Percentiles rank a stretch among this genome's conserved stretches.
Evolutionary conservation across 2,113 vertebrate species (phyloP).

Genomic region (Eubucco bourcierii): DNA sequence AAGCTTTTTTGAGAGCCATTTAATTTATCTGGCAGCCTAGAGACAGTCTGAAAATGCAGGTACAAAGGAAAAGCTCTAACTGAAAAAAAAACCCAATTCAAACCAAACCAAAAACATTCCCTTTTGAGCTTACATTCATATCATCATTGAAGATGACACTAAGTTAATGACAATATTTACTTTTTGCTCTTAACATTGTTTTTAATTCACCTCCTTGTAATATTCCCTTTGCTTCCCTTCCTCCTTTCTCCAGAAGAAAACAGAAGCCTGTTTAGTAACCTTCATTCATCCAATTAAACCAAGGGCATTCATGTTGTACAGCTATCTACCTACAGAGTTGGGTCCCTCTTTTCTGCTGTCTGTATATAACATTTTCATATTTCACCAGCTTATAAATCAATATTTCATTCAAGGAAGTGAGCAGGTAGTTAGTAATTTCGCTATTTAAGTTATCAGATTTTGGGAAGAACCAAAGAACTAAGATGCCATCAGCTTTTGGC

Average conservation of each 20-base stretch:
- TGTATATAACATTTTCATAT: not conserved
- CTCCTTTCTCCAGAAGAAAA: not conserved
- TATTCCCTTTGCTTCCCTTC: not conserved
- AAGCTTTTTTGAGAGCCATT: not conserved
- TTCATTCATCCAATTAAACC: not conserved
- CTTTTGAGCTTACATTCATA: not conserved
- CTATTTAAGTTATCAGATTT: not conserved
- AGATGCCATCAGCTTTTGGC: not conserved
- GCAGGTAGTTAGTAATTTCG: not conserved
- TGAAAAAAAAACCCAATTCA: not conserved
- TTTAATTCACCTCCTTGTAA: not conserved
- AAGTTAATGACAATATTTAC: not conserved
- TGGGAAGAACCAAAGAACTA: not conserved
- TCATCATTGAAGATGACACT: not conserved
- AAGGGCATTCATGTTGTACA: not conserved
- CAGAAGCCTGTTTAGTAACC: not conserved
- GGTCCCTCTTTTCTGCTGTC: not conserved
- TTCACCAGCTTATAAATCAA: not conserved
- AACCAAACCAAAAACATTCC: not conserved
- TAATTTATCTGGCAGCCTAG: not conserved
- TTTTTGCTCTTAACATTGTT: not conserved
- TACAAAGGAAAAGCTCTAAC: not conserved
- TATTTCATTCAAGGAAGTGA: not conserved
- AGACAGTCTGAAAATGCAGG: not conserved
- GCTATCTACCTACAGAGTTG: not conserved